A percentile compares a stretch with the other conserved stretches of the same genome.
Evolutionary conservation across 2,113 vertebrate species (phyloP).

Genomic region (Alethe diademata): DNA sequence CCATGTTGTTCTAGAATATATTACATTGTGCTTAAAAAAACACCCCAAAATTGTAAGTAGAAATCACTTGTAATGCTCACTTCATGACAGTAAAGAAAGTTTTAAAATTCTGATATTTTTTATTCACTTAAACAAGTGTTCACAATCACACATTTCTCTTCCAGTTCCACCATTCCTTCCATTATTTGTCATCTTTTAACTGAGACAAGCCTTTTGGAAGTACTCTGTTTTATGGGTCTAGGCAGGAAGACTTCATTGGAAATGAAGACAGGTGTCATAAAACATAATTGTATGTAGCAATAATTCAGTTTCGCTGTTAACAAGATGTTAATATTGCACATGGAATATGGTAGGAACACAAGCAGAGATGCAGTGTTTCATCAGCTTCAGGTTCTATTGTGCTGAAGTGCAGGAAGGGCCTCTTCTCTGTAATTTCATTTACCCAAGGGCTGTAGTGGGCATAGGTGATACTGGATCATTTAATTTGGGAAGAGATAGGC

Average conservation of each 20-base stretch:
- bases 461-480: not conserved
- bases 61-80: not conserved
- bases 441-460: not conserved
- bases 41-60: rapidly evolving
- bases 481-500: not conserved
- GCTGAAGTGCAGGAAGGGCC: not conserved
- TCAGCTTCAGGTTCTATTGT: not conserved
- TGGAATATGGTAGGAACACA: not conserved
- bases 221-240: not conserved
- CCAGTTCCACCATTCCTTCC: not conserved
- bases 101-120: not conserved
- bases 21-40: not conserved
- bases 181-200: not conserved
- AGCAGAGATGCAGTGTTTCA: not conserved
- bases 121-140: not conserved
- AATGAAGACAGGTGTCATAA: not conserved
- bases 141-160: not conserved
- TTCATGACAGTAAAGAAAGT: not conserved
- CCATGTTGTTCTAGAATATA: not conserved
- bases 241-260: not conserved
- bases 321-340: not conserved
- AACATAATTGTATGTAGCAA: not conserved
- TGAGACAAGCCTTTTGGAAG: not conserved
- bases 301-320: not conserved
- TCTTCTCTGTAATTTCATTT: not conserved